A percentile compares a stretch with the other conserved stretches of the same genome.
Evolutionary conservation across 1,140 invertebrate species (phyloP).

Genomic region (Teleopsis dalmanni): DNA sequence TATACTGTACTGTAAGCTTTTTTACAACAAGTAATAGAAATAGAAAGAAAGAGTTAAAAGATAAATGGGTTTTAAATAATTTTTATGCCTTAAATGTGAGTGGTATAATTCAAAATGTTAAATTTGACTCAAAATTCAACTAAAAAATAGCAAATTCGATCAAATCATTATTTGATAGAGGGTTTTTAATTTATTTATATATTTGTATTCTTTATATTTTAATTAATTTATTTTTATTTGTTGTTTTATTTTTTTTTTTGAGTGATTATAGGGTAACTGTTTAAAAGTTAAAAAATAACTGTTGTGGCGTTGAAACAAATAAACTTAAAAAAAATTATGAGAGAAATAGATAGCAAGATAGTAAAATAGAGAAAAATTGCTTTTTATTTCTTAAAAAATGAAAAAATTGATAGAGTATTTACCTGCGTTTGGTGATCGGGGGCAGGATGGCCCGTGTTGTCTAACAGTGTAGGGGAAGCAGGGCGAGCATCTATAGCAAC

Average conservation of each 20-base stretch:
- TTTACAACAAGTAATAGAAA: conserved; percentile 28
- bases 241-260: conserved; percentile 1
- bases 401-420: conserved; percentile 45
- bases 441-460: conserved; percentile 47
- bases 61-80: too few relatives aligned
- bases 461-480: conserved; percentile 47
- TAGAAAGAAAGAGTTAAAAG: conserved; percentile 16
- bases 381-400: conserved; percentile 20
- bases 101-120: too few relatives aligned
- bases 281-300: background rate
- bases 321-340: too few relatives aligned
- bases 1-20: conserved; percentile 23
- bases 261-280: background rate
- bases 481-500: conserved; percentile 50
- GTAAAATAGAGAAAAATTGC: conserved; percentile 13
- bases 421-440: conserved; percentile 47
- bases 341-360: background rate
- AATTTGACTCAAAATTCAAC: too few relatives aligned
- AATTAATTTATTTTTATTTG: too few relatives aligned
- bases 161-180: too few relatives aligned
- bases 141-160: too few relatives aligned
- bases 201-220: too few relatives aligned
- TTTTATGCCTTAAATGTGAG: too few relatives aligned
- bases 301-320: too few relatives aligned
- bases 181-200: too few relatives aligned